Evolutionary conservation across 2,888 invertebrate genomes (phyloP), one percentile per base, ranked within the genome.

Genomic region (Pseudolycoriella hygida): DNA sequence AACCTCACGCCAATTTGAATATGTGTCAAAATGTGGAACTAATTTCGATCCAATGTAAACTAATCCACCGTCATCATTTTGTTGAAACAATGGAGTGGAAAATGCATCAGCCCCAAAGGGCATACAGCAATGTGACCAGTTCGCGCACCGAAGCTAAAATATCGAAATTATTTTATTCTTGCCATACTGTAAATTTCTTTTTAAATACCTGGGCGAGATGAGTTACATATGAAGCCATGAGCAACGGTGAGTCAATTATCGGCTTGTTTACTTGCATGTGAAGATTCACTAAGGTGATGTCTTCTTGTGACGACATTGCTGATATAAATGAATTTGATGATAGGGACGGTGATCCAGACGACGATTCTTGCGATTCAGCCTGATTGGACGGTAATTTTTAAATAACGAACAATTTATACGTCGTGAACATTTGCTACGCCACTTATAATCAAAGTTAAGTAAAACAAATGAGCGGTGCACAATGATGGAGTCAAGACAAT

Each of bases 151-250:
- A 19, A 72, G 60, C 69, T 68, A 49, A 14, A 19, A 17, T 18
- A 14, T 5, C 11, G 6, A 17, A 34, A 34, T 34, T 34, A 34
- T 3, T 34, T 34, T 17, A 30, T 18, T 41, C 20, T 20, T 20
- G 6, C 14, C 12, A n/a, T n/a, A 14, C 40, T 40, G 30, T 20
- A 17, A 32, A 25, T 12, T 20, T 40, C 8, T 8, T 8, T 4
- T 4, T 4, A 51, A 60, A 61, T 53, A 80, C 80, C 67, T 92
- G 92, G 3, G 90, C 88, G 57, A 96, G 68, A 62, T 94, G 92
- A 55, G 82, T 82, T 59, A 87, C 78, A 60, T 96, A 96, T 57
- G 92, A 92, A 3, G 90, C 85, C 89, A 96, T 90, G 1, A 96
- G 68, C 44, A 96, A 68, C 0, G 94, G 92, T 0, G 94, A 94